A percentile compares a stretch with the other conserved stretches of the same genome.
Conservation (phyloP, 2,797 vertebrate genomes). For the Gymnothorax javanicus region DNA sequence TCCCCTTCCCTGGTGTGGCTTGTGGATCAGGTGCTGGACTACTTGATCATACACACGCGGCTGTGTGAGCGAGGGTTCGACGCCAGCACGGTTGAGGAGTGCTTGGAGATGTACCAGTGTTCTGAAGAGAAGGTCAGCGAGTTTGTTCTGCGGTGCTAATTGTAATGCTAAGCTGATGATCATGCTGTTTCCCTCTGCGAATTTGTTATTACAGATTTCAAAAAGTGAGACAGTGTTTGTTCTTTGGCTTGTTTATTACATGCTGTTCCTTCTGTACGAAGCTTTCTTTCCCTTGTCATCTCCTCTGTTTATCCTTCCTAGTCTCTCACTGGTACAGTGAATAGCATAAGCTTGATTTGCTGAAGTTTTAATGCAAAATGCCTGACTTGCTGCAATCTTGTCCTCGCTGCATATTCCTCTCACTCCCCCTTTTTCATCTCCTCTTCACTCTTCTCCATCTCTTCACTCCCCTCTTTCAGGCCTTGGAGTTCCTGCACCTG, state of each 20-base stretch:
- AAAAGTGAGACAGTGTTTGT: not conserved
- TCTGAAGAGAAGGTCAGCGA: slow-evolving; percentile 92
- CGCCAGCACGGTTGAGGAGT: slow-evolving; percentile 89
- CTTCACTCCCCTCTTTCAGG: slow-evolving; percentile 65
- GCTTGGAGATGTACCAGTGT: slow-evolving; percentile 94
- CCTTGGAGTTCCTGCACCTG: slow-evolving; percentile 89
- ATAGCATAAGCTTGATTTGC: not conserved
- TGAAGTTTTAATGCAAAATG: not conserved
- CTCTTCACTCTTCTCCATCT: not conserved
- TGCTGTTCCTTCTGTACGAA: not conserved
- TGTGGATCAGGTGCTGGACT: slow-evolving; percentile 87
- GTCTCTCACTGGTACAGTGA: not conserved
- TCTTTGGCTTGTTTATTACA: too few relatives aligned
- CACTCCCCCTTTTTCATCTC: not conserved
- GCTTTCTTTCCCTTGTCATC: not conserved
- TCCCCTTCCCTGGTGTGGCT: not conserved
- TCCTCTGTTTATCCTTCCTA: not conserved
- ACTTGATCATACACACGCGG: slow-evolving; percentile 88
- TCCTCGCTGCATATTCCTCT: slow-evolving; percentile 41
- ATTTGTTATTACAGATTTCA: too few relatives aligned
- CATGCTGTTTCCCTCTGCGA: not conserved
- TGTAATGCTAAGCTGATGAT: not conserved
- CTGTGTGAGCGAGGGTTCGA: slow-evolving; percentile 96
- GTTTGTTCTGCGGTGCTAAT: not conserved
- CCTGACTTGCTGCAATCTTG: not conserved